Percentiles rank a stretch among this genome's conserved stretches.
Evolutionary conservation across 2,888 invertebrate genomes (phyloP).

Genomic region (Leptopilina drosophilae): DNA sequence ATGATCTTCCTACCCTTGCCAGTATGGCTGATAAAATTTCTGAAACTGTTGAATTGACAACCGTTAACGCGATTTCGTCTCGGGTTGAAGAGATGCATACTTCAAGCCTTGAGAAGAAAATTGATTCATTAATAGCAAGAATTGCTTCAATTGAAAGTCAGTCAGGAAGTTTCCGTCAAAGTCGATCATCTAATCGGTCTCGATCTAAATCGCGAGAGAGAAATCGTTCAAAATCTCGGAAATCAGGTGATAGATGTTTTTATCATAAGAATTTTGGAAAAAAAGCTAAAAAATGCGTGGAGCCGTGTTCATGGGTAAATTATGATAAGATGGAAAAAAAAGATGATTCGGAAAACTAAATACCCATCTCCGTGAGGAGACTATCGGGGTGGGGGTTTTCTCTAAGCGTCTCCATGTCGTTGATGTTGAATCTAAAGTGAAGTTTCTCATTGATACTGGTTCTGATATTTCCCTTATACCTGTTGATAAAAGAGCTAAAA

Average conservation of each 20-base stretch:
- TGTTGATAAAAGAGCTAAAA: neutral
- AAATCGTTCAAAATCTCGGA: neutral
- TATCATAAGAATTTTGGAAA: neutral
- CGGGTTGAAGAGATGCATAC: neutral
- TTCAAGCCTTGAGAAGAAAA: neutral
- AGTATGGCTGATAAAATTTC: neutral
- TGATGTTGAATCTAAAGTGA: neutral
- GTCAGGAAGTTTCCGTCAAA: too few relatives aligned
- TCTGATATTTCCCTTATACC: slow-evolving; percentile 24
- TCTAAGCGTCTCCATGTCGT: slow-evolving; percentile 8
- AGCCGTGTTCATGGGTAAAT: neutral
- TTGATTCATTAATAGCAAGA: neutral
- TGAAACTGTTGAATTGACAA: neutral
- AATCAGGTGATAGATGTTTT: neutral
- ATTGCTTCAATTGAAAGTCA: neutral
- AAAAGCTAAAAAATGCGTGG: neutral
- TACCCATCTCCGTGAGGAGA: neutral
- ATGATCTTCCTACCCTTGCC: neutral
- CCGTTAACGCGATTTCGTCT: neutral
- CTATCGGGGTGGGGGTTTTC: neutral
- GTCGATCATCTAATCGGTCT: neutral
- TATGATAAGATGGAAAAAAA: neutral
- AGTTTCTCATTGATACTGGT: slow-evolving; percentile 26
- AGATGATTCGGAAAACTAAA: too few relatives aligned
- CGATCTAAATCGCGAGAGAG: neutral